A percentile compares a stretch with the other conserved stretches of the same genome.
Conservation (phyloP, 53 echinoderm and acorn worm genomes). For the Zoroaster sp. region DNA sequence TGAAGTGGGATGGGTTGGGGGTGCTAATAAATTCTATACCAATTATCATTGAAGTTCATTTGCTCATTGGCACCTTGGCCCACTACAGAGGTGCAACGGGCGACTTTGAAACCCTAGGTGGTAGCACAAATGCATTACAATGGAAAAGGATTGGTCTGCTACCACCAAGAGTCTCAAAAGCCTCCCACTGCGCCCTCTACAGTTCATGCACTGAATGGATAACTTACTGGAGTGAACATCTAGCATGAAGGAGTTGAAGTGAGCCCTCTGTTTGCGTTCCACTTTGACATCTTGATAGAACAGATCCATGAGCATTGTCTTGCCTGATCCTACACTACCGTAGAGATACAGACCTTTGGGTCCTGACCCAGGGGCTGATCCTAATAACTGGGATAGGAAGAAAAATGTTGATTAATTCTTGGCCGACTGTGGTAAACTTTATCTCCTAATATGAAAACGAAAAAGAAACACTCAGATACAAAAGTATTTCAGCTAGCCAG, state of each 20-base stretch:
- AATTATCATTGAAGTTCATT: too few relatives aligned
- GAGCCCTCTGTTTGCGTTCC: slow-evolving; percentile 77
- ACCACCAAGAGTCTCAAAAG: too few relatives aligned
- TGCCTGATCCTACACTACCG: slow-evolving; percentile 96
- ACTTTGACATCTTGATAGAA: slow-evolving; percentile 82
- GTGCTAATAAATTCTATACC: too few relatives aligned
- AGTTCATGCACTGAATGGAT: not conserved
- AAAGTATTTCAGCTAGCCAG: not conserved
- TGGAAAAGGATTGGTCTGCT: too few relatives aligned
- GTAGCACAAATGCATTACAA: too few relatives aligned
- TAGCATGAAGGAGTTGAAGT: slow-evolving; percentile 99
- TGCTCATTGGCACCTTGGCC: too few relatives aligned
- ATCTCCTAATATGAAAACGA: too few relatives aligned
- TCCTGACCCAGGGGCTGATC: slow-evolving; percentile 56
- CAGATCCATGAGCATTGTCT: slow-evolving; percentile 98
- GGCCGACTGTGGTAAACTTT: not conserved
- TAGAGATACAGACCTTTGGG: slow-evolving; percentile 88
- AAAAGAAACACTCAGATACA: too few relatives aligned
- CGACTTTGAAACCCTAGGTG: too few relatives aligned
- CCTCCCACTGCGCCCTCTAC: too few relatives aligned
- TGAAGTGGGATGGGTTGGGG: too few relatives aligned
- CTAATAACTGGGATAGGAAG: slow-evolving; percentile 35
- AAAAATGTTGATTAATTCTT: not conserved
- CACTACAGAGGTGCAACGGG: too few relatives aligned
- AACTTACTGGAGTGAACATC: slow-evolving; percentile 92